Evolutionary conservation across 2,888 invertebrate species (phyloP).

Genomic region (Agelastica alni): DNA sequence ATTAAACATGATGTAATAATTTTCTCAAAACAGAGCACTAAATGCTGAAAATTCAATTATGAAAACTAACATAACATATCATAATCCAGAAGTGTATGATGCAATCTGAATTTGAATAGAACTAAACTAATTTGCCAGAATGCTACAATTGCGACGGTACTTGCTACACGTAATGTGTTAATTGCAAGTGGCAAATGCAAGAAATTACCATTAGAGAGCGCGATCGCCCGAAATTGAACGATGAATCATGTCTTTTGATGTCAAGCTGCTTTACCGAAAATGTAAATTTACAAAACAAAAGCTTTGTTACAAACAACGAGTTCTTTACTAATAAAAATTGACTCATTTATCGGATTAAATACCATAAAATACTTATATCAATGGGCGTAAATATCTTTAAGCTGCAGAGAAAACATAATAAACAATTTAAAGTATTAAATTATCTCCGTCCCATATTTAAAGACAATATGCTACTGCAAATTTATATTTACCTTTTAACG

Average conservation of each 20-base stretch:
- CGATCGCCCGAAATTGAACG: slow-evolving; percentile 1
- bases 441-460: too few species aligned
- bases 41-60: background rate
- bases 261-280: too few species aligned
- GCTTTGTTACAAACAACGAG: too few species aligned
- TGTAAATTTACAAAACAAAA: too few species aligned
- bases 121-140: slow-evolving; percentile 15
- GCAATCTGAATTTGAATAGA: slow-evolving; percentile 15
- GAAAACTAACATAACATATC: background rate
- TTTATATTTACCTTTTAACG: too few species aligned
- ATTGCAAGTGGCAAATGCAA: slow-evolving; percentile 12
- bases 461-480: too few species aligned
- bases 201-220: slow-evolving; percentile 2
- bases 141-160: slow-evolving; percentile 4
- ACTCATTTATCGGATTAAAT: too few species aligned
- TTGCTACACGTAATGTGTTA: slow-evolving; percentile 17
- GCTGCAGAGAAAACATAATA: too few species aligned
- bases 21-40: background rate
- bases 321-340: too few species aligned
- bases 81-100: slow-evolving; percentile 6
- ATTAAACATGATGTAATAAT: background rate
- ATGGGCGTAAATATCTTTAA: too few species aligned
- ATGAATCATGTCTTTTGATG: slow-evolving; percentile 5
- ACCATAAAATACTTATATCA: too few species aligned
- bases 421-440: too few species aligned